Percentiles rank a stretch among this genome's conserved stretches.
phyloP scores from a whole-genome alignment of 2,113 vertebrate genomes.

The Mormyrus iriodes region DNA sequence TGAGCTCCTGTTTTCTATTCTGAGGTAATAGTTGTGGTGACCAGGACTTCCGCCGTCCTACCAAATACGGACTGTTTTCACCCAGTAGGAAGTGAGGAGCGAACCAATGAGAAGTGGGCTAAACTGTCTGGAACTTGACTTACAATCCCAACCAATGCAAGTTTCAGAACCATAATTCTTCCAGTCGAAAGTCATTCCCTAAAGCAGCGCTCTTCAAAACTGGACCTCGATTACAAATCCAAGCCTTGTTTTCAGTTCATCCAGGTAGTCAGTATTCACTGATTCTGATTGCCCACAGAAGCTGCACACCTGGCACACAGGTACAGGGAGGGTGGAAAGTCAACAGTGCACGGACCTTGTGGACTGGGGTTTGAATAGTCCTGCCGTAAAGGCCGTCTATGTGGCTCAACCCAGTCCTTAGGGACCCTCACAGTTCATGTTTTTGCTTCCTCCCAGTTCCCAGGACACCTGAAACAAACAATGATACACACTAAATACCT shows the following conservation, averaged over 20 bases:
- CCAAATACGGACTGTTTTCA: background rate
- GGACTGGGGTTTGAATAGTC: too few species aligned
- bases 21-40: background rate
- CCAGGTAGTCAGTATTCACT: too few species aligned
- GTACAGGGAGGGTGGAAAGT: too few species aligned
- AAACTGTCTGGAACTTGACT: background rate
- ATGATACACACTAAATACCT: too few species aligned
- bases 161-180: background rate
- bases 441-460: background rate
- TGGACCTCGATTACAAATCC: too few species aligned
- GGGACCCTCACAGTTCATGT: background rate
- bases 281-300: too few species aligned
- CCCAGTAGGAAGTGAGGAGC: background rate
- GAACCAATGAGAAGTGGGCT: background rate
- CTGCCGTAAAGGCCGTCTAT: background rate
- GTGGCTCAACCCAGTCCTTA: background rate
- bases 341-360: too few species aligned
- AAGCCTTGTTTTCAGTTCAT: too few species aligned
- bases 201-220: too few species aligned
- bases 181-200: background rate
- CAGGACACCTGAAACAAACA: background rate
- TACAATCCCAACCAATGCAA: background rate
- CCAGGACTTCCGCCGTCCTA: background rate
- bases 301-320: too few species aligned
- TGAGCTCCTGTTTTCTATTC: background rate